Percentiles rank a stretch among this genome's conserved stretches.
phyloP scores from a whole-genome alignment of 2,888 invertebrate species.

The Biston betularia region DNA sequence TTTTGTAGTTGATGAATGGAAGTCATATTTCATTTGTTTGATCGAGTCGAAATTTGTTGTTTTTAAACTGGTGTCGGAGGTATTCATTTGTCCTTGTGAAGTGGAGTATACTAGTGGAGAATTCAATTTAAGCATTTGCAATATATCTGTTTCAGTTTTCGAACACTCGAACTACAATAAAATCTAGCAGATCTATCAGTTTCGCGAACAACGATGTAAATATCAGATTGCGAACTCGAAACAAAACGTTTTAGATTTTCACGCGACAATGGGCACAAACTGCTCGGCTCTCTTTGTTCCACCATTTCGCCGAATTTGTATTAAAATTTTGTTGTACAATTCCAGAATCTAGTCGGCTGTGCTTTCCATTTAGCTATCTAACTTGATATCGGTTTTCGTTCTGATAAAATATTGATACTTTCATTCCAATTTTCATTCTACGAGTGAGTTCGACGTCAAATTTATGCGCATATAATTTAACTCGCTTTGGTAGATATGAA shows the following conservation, averaged over 20 bases:
- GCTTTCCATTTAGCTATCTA: constrained; percentile 14
- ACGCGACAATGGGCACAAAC: constrained; percentile 6
- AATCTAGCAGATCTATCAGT: not conserved
- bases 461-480: not conserved
- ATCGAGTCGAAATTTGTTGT: no score
- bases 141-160: no score
- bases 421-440: constrained; percentile 5
- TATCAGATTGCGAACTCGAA: constrained; percentile 3
- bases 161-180: not conserved
- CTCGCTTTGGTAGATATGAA: not conserved
- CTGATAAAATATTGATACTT: constrained; percentile 14
- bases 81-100: no score
- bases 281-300: constrained; percentile 17
- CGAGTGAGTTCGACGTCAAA: not conserved
- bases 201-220: constrained; percentile 3
- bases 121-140: no score
- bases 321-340: constrained; percentile 20
- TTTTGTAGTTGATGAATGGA: no score
- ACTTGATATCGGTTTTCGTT: constrained; percentile 16
- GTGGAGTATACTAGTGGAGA: no score
- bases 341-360: constrained; percentile 12
- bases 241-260: constrained; percentile 12
- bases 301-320: constrained; percentile 14
- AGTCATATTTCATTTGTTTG: no score
- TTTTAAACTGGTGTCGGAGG: no score